Percentiles rank a stretch among this genome's conserved stretches.
These are phyloP conservation scores for Carcinoscorpius rotundicauda DNA, from an alignment of 1,140 invertebrate genomes.

Conservation along the genomic window DNA sequence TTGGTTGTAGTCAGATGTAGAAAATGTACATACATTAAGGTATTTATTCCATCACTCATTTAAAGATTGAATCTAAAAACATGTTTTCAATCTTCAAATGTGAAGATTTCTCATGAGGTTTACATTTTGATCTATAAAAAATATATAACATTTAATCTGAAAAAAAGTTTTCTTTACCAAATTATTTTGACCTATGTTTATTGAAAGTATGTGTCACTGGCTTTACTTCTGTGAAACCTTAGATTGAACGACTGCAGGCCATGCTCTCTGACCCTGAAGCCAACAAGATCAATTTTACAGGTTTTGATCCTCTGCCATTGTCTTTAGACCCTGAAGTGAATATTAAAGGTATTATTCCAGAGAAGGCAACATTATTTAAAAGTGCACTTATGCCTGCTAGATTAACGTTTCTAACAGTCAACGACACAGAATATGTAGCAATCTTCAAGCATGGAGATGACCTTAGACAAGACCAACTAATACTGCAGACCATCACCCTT, in stretches of 20 bases:
- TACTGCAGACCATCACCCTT: conserved; percentile 88
- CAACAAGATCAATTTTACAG: conserved; percentile 76
- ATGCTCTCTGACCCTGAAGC: conserved; percentile 65
- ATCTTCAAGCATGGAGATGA: conserved; percentile 99
- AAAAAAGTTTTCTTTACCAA: background rate
- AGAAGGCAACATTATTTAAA: conserved; percentile 82
- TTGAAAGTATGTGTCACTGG: no score
- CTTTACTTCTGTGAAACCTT: no score
- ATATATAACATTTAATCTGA: background rate
- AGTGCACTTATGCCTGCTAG: conserved; percentile 95
- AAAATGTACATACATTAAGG: no score
- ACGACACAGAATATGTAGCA: conserved; percentile 74
- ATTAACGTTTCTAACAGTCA: conserved; percentile 74
- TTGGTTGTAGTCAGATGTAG: no score
- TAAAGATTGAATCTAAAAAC: no score
- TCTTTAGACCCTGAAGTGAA: conserved; percentile 83
- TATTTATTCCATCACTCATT: no score
- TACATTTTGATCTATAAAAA: background rate
- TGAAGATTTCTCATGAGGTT: no score
- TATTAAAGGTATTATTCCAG: conserved; percentile 79
- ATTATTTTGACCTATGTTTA: conserved; percentile 13
- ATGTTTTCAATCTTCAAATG: no score
- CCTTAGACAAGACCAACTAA: conserved; percentile 94
- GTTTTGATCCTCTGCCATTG: conserved; percentile 70
- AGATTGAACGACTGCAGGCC: conserved; percentile 68